Conservation (phyloP, 2,888 invertebrate genomes). For the Crepidodera aurea region DNA sequence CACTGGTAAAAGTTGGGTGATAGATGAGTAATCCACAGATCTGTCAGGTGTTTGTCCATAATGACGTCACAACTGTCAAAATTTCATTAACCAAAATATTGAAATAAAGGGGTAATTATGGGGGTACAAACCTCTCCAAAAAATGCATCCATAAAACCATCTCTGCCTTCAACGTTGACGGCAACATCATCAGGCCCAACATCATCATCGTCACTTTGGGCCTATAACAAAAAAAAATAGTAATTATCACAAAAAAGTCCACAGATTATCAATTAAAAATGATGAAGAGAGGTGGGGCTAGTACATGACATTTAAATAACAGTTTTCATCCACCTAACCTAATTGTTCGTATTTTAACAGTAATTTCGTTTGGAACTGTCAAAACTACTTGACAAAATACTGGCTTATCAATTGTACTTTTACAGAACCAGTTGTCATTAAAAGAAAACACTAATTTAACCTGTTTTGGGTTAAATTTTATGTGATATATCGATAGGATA, state of each 20-base stretch:
- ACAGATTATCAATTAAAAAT: slow-evolving; percentile 23
- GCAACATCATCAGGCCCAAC: slow-evolving; percentile 94
- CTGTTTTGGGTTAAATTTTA: slow-evolving; percentile 32
- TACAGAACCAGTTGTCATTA: slow-evolving; percentile 26
- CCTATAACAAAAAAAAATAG: slow-evolving; percentile 67
- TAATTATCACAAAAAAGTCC: slow-evolving; percentile 25
- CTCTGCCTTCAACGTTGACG: slow-evolving; percentile 90
- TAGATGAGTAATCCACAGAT: slow-evolving; percentile 16
- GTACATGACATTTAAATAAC: slow-evolving; percentile 31
- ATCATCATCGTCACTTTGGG: slow-evolving; percentile 98
- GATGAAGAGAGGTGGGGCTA: slow-evolving; percentile 53
- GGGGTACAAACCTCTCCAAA: slow-evolving; percentile 88
- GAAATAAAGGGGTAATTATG: not conserved
- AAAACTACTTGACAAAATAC: slow-evolving; percentile 35
- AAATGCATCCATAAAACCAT: slow-evolving; percentile 99
- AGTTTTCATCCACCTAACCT: slow-evolving; percentile 53
- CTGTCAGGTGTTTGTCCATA: slow-evolving; percentile 24
- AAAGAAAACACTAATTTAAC: slow-evolving; percentile 29
- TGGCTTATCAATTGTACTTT: not conserved
- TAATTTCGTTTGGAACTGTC: not conserved
- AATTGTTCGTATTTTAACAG: slow-evolving; percentile 42
- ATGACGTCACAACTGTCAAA: slow-evolving; percentile 22
- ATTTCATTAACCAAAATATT: not conserved
- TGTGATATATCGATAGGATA: slow-evolving; percentile 35
- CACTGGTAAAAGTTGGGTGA: not conserved